Percentiles rank a stretch among this genome's conserved stretches.
phyloP scores from a whole-genome alignment of 2,888 invertebrate genomes.

The Notocelia uddmanniana region DNA sequence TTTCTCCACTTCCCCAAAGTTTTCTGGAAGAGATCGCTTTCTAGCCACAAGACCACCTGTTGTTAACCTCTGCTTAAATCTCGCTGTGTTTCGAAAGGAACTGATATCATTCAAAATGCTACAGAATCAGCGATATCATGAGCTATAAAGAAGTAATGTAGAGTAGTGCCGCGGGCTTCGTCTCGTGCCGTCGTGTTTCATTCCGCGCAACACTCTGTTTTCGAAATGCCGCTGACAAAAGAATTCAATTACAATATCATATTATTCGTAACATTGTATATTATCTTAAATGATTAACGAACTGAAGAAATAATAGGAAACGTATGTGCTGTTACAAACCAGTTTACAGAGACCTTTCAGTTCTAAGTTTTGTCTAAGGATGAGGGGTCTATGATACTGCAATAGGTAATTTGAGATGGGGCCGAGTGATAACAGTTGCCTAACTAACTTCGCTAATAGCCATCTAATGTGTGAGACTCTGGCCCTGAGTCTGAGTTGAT shows the following conservation, averaged over 20 bases:
- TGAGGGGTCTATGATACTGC: slow-evolving; percentile 53
- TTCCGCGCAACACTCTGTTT: slow-evolving; percentile 33
- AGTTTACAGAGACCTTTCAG: neutral
- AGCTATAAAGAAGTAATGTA: neutral
- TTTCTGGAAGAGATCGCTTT: too few relatives aligned
- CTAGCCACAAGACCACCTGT: too few relatives aligned
- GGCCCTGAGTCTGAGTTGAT: slow-evolving; percentile 31
- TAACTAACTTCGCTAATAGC: slow-evolving; percentile 76
- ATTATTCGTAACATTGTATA: slow-evolving; percentile 44
- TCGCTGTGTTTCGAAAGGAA: too few relatives aligned
- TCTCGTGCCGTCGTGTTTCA: slow-evolving; percentile 14
- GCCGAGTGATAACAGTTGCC: slow-evolving; percentile 71
- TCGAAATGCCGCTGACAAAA: slow-evolving; percentile 37
- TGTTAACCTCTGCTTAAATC: too few relatives aligned
- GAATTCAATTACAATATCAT: slow-evolving; percentile 45
- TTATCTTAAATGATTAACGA: slow-evolving; percentile 55
- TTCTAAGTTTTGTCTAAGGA: slow-evolving; percentile 31
- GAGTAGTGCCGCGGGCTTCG: slow-evolving; percentile 3
- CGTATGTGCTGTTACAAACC: slow-evolving; percentile 47
- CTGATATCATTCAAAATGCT: neutral
- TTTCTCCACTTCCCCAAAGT: too few relatives aligned
- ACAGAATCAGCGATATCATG: slow-evolving; percentile 2
- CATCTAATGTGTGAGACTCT: slow-evolving; percentile 59
- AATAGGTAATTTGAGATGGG: slow-evolving; percentile 62
- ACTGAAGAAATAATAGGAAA: slow-evolving; percentile 57